Evolutionary conservation across 1,140 invertebrate genomes (phyloP), one percentile per base, ranked within the genome.

Genomic region (Nautilus pompilius): DNA sequence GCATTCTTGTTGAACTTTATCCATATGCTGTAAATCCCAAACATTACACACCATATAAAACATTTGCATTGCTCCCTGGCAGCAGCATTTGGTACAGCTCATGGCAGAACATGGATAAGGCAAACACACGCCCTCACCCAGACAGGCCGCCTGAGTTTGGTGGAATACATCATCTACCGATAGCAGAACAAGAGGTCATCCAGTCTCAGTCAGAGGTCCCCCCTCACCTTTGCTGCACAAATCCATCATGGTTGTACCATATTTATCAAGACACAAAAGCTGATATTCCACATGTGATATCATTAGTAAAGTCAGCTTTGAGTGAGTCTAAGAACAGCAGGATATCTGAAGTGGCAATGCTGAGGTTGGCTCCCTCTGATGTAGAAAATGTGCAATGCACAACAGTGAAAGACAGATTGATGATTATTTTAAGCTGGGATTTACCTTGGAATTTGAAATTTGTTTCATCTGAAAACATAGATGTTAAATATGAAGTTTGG

Each of bases 1-100:
- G 92, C 48, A 89, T 89, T 53, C 85, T 98, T 22, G 95, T 99
- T 85, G 96, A 99, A 88, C 80, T 99, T 88, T 96, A 88, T 68
- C 81, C 81, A 4, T 75, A 83, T 82, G 83, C 84, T 74, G 78
- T 87, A 29, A 75, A 78, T 58, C 76, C 84, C 24, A 56, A 72
- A 17, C 68, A 82, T 62, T 86, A 85, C 28, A 84, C 84, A 20
- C 83, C 84, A 33, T 83, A 84, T 57, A 81, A 79, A 69, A 83
- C 81, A n/a, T 61, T 86, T 5, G 75, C 70, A 65, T 30, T 68
- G 8, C 55, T 84, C 2, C 64, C 65, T 17, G 76, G 75, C 1
- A 73, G 80, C 61, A 62, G 76, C 17, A 60, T 85, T 33, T 55
- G 72, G 13, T 87, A 87, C 66, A 65, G 59, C 29, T 60, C 77